phyloP scores from a whole-genome alignment of 2,113 vertebrate species.

The Micromys minutus region DNA sequence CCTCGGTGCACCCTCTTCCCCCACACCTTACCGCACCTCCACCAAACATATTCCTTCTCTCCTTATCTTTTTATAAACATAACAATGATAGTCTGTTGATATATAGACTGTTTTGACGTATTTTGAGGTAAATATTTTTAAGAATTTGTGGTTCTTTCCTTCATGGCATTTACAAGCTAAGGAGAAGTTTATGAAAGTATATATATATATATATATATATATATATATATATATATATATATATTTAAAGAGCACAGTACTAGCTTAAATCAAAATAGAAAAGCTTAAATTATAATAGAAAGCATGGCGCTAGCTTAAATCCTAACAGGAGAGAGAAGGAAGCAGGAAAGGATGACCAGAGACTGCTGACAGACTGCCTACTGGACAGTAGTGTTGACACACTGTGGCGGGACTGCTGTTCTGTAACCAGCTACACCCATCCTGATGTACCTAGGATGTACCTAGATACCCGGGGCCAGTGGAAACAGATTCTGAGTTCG shows the following conservation, averaged over 20 bases:
- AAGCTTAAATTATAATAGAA: neutral
- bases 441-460: too few relatives aligned
- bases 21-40: too few relatives aligned
- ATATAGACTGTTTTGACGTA: slow-evolving; percentile 11
- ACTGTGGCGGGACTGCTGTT: neutral
- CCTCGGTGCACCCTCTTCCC: too few relatives aligned
- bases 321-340: neutral
- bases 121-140: slow-evolving; percentile 7
- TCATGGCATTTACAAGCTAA: neutral
- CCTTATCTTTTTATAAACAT: too few relatives aligned
- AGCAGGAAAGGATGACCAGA: neutral
- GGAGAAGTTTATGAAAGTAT: neutral
- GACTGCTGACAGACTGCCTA: neutral
- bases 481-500: neutral
- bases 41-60: too few relatives aligned
- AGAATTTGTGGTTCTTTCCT: neutral
- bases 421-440: neutral
- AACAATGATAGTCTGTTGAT: neutral
- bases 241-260: slow-evolving; percentile 1
- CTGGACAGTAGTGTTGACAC: neutral
- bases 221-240: too few relatives aligned
- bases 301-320: neutral
- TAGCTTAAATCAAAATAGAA: slow-evolving; percentile 6
- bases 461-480: neutral
- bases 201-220: too few relatives aligned